Evolutionary conservation across 2,113 vertebrate species (phyloP).

Genomic region (Planiliza haematocheilus): DNA sequence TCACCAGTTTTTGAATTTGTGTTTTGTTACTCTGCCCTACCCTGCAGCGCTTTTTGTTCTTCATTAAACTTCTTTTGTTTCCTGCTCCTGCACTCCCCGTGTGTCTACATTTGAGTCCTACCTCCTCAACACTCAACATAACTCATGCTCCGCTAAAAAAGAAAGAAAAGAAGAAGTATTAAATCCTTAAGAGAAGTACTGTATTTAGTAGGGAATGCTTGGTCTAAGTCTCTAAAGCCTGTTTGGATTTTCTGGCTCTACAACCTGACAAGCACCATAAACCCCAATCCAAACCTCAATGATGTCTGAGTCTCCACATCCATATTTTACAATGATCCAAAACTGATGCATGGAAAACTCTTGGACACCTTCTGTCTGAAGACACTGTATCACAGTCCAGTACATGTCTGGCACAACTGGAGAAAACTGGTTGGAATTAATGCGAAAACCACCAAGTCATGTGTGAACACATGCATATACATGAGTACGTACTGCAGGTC

Average conservation of each 20-base stretch:
- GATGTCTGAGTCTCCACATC: conserved; percentile 26
- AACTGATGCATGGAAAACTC: conserved; percentile 33
- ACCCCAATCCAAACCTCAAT: conserved; percentile 45
- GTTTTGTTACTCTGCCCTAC: no score
- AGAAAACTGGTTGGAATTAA: conserved; percentile 20
- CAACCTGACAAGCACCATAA: conserved; percentile 41
- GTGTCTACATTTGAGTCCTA: no score
- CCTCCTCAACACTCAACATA: no score
- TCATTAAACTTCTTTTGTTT: no score
- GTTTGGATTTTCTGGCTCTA: conserved; percentile 39
- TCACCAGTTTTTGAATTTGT: no score
- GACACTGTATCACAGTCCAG: conserved; percentile 8
- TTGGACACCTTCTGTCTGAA: conserved; percentile 40
- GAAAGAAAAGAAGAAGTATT: background rate
- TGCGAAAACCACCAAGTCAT: conserved; percentile 1
- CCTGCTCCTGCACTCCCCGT: no score
- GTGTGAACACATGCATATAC: conserved; percentile 21
- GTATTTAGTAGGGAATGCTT: conserved; percentile 20
- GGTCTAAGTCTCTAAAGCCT: conserved; percentile 31
- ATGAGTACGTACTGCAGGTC: conserved; percentile 7
- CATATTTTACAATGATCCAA: conserved; percentile 30
- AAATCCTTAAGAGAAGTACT: conserved; percentile 6
- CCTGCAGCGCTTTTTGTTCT: no score
- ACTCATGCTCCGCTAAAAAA: background rate
- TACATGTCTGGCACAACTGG: conserved; percentile 8